Evolutionary conservation across 2,888 invertebrate species (phyloP).

Genomic region (Meteorus colon): DNA sequence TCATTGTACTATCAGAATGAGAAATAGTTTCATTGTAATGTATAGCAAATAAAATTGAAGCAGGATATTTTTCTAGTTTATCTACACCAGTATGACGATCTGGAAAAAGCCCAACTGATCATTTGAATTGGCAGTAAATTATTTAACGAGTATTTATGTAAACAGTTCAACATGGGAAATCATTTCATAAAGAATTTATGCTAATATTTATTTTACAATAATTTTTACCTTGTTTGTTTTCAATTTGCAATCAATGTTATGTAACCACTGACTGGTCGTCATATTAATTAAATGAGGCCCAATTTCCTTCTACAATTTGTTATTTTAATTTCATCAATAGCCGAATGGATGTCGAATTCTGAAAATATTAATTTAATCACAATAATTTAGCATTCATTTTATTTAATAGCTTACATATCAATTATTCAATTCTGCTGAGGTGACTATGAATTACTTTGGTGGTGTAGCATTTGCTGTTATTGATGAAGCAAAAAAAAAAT

Average conservation of each 20-base stretch:
- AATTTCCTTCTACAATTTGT: slow-evolving; percentile 70
- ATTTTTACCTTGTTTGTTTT: slow-evolving; percentile 58
- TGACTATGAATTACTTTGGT: slow-evolving; percentile 62
- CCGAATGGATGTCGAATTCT: slow-evolving; percentile 64
- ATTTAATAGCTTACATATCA: background rate
- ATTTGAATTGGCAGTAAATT: slow-evolving; percentile 52
- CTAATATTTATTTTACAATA: background rate
- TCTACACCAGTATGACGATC: slow-evolving; percentile 60
- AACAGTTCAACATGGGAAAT: background rate
- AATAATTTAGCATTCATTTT: slow-evolving; percentile 18
- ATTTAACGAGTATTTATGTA: background rate
- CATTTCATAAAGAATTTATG: background rate
- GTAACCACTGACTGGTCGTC: slow-evolving; percentile 64
- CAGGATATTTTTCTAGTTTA: slow-evolving; percentile 63
- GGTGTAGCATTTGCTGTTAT: slow-evolving; percentile 74
- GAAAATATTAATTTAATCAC: slow-evolving; percentile 11
- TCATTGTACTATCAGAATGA: slow-evolving; percentile 73
- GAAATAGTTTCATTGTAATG: slow-evolving; percentile 67
- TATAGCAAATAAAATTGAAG: slow-evolving; percentile 64
- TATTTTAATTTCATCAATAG: slow-evolving; percentile 64
- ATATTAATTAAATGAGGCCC: slow-evolving; percentile 71
- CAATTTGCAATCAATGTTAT: slow-evolving; percentile 60
- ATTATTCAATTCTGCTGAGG: slow-evolving; percentile 57
- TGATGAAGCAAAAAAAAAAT: slow-evolving; percentile 73
- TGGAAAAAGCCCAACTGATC: slow-evolving; percentile 65